Evolutionary conservation across 2,113 vertebrate species (phyloP), one percentile per base, ranked within the genome.

Genomic region (Eudorcas thomsonii): DNA sequence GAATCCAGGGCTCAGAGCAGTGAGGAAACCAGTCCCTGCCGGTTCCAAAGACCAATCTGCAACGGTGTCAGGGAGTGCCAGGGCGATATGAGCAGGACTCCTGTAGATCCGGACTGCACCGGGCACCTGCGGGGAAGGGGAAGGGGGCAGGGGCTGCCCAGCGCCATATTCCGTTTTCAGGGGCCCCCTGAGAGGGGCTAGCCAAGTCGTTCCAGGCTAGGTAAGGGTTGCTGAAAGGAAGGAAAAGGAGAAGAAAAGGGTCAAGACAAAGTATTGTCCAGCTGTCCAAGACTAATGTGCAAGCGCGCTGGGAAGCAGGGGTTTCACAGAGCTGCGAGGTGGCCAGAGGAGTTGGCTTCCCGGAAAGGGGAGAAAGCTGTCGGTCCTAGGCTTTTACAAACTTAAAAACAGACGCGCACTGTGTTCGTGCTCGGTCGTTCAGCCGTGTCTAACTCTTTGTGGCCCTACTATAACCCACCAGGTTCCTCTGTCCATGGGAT

Each of bases 371-470:
- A 4, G 5, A 4, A 85, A 48, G 23, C 33, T 16, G 26, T 15
- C 0, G 5, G 54, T n/a, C 26, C 21, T 83, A 33, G 15, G 12
- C 52, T 55, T 36, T 83, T 9, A 54, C 15, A 55, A 83, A 36
- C 33, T 26, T 54, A 54, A n/a, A 36, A 23, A 15, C 8, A 36
- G 19, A 25, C 6, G 8, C 6, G 8, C 8, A 25, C 33, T 19
- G 6, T 43, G 36, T 74, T n/a, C 2, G 2, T 71, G n/a, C 36
- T 74, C 19, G 3, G 67, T 23, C 0, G 0, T 7, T 39, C 10
- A 74, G 36, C 23, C 19, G 1, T 14, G 5, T 74, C 19, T 5
- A 6, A 77, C 36, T 39, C 71, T 43, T 13, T 39, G 21, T 7
- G 23, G 6, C 71, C 71, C 71, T 25, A 43, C 7, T 25, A 10